A percentile compares a stretch with the other conserved stretches of the same genome.
Conservation (phyloP, 35 echinoderm and acorn worm genomes). For the Ophiothrix spiculata region DNA sequence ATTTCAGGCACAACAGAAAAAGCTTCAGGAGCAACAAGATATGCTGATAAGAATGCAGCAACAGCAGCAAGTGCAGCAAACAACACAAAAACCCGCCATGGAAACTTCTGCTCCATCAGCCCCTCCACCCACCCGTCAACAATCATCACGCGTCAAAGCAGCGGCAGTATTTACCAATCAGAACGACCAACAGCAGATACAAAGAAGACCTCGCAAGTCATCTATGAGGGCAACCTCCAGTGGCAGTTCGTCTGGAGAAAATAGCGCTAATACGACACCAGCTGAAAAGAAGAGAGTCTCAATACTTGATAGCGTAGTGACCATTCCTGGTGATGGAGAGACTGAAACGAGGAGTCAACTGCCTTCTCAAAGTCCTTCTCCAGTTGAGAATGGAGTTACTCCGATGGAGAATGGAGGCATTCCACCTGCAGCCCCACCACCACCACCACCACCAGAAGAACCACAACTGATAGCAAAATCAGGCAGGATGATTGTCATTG, state of each 20-base stretch:
- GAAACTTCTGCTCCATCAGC: no score
- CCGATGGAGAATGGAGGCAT: not conserved
- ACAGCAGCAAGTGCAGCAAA: slow-evolving; percentile 62
- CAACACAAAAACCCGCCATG: slow-evolving; percentile 43
- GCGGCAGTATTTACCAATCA: not conserved
- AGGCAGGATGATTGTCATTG: not conserved
- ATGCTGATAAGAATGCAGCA: slow-evolving; percentile 84
- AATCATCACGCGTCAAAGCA: slow-evolving; percentile 1
- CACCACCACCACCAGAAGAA: no score
- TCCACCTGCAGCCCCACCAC: not conserved
- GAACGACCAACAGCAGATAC: not conserved
- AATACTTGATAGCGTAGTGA: slow-evolving; percentile 6
- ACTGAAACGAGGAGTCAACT: not conserved
- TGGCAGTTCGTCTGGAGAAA: not conserved
- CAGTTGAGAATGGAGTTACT: not conserved
- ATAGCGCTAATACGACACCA: not conserved
- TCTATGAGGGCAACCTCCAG: not conserved
- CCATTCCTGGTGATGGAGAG: slow-evolving; percentile 3
- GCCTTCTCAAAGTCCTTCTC: not conserved
- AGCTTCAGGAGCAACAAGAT: no score
- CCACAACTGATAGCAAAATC: not conserved
- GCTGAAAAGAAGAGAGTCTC: not conserved
- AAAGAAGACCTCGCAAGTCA: not conserved
- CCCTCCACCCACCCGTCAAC: slow-evolving; percentile 19
- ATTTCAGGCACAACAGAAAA: slow-evolving; percentile 20